Percentiles rank a stretch among this genome's conserved stretches.
Conservation (phyloP, 2,888 invertebrate species). For the Xestia sexstrigata region DNA sequence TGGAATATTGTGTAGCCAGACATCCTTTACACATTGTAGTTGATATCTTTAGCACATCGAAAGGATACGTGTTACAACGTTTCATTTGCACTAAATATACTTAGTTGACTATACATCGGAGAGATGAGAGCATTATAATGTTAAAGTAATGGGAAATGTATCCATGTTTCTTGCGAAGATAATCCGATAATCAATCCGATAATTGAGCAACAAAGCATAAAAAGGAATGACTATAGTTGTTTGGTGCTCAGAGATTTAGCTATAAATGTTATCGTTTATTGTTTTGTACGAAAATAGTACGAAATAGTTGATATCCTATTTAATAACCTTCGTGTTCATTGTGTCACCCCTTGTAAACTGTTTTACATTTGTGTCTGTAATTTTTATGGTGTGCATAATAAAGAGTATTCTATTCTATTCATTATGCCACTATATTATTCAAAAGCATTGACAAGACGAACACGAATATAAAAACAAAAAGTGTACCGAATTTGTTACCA, state of each 20-base stretch:
- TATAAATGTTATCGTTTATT: background rate
- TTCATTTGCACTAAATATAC: conserved; percentile 24
- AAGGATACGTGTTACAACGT: conserved; percentile 2
- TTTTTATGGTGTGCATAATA: too few species aligned
- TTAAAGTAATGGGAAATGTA: background rate
- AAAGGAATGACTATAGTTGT: background rate
- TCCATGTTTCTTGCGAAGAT: background rate
- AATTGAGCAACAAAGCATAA: background rate
- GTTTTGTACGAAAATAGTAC: background rate
- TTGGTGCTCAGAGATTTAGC: background rate
- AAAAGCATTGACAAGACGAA: background rate
- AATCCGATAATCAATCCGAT: conserved; percentile 26
- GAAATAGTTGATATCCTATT: background rate
- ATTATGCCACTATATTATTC: too few species aligned
- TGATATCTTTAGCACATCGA: conserved; percentile 2
- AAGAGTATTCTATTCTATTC: too few species aligned
- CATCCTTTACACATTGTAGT: conserved; percentile 19
- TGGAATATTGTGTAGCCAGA: background rate
- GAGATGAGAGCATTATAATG: background rate
- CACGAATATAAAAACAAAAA: background rate
- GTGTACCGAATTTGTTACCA: rapidly evolving
- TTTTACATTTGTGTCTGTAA: too few species aligned
- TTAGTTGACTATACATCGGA: background rate
- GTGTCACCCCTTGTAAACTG: too few species aligned
- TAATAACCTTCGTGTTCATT: background rate